Base-by-base conservation (phyloP, 92 coral and sea anemone genomes). In the Porites divaricata region DNA sequence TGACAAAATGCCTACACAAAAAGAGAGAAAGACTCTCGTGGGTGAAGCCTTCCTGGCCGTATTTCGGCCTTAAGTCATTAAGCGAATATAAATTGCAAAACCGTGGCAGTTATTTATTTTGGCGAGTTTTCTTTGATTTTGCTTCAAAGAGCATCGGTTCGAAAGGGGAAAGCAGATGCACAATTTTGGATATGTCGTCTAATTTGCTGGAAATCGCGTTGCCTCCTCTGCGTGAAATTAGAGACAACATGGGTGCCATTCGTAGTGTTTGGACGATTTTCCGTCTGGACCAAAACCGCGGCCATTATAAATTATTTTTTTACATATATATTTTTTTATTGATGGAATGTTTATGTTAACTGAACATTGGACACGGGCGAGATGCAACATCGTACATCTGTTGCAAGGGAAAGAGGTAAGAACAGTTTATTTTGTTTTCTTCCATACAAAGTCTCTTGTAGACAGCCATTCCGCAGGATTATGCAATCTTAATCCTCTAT, bases 111-210 rank as follows among this genome's bases (percentile, higher is more conserved):
- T 75, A 54, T 16, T 75, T 75, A 23, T 75, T 75, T 75, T 56
- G 48, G 23, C 10, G 79, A 16, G 20, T 54, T 75, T 53, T 21
- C 25, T 45, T 48, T 75, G 0, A 19, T 26, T 75, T 65, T 56
- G 9, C n/a, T 66, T 75, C 67, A 75, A 54, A 52, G 49, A 54
- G 1, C 79, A 75, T 75, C 50, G 49, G 21, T 56, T 56, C 5
- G 79, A 54, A 56, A 75, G 79, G 67, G 49, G 51, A 56, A 75
- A 75, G 21, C 62, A 75, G 79, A 75, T 75, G 79, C 79, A 56
- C 56, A n/a, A 26, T 75, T 75, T 57, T 75, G 67, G 67, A 75
- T n/a, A 54, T 50, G 62, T 75, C 67, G 22, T 21, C 67, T 14
- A 9, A 19, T 75, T 75, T 49, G 1, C 79, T 75, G 67, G 67